A percentile compares a stretch with the other conserved stretches of the same genome.
Evolutionary conservation across 2,888 invertebrate species (phyloP).

Genomic region (Agonopterix alstromeriana): DNA sequence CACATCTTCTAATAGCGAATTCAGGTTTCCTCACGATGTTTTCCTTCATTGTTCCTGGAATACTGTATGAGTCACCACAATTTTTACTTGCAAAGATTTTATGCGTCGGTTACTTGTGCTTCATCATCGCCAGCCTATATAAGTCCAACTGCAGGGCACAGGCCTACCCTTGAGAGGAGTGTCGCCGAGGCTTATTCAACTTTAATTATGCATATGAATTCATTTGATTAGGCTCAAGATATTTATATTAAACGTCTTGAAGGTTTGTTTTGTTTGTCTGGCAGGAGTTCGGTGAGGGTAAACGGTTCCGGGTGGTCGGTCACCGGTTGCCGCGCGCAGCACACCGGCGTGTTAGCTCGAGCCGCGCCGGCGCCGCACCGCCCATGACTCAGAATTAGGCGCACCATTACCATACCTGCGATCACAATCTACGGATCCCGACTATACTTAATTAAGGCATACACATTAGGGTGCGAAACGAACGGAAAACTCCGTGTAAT

Average conservation of each 20-base stretch:
- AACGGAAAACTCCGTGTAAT: constrained; percentile 40
- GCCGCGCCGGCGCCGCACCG: constrained; percentile 37
- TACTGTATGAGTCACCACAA: no score
- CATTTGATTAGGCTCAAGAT: no score
- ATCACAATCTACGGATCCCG: constrained; percentile 51
- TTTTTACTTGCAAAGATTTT: no score
- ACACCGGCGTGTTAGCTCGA: constrained; percentile 17
- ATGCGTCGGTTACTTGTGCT: no score
- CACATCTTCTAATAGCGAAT: no score
- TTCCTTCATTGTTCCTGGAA: no score
- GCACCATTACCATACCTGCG: constrained; percentile 45
- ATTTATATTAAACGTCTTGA: not conserved
- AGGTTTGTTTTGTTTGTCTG: not conserved
- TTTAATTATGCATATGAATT: no score
- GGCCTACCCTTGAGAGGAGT: no score
- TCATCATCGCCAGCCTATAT: no score
- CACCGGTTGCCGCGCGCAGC: constrained; percentile 14
- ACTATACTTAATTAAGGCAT: constrained; percentile 54
- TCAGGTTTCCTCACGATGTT: no score
- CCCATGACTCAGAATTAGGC: constrained; percentile 54
- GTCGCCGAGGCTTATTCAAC: no score
- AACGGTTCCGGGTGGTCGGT: constrained; percentile 35
- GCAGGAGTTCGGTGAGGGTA: constrained; percentile 17
- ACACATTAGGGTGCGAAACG: constrained; percentile 52
- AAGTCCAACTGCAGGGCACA: no score